Conservation (phyloP, 2,113 vertebrate species). For the Cottus gobio region DNA sequence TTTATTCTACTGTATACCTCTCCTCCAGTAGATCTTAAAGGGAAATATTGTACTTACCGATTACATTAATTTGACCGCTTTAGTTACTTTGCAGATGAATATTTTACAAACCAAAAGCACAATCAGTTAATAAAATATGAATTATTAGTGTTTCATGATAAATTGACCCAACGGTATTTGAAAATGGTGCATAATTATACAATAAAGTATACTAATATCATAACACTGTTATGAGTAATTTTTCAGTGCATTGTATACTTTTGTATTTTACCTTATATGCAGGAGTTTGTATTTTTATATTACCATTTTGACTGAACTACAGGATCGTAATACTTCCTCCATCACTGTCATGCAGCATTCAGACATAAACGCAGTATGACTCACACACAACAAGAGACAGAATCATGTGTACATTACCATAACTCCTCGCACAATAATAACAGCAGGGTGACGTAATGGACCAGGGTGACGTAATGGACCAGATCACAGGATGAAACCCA, state of each 20-base stretch:
- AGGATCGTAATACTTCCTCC: neutral
- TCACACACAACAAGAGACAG: neutral
- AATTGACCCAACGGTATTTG: too few relatives aligned
- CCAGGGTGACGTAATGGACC: conserved; percentile 45
- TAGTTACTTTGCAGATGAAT: neutral
- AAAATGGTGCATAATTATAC: neutral
- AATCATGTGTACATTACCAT: conserved; percentile 20
- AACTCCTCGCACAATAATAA: conserved; percentile 28
- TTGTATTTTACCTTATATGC: neutral
- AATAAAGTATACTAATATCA: neutral
- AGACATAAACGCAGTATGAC: neutral
- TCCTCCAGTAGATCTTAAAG: too few relatives aligned
- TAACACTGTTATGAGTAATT: neutral
- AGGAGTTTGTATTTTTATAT: neutral
- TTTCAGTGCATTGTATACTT: neutral
- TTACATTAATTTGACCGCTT: neutral
- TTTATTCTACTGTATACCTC: neutral
- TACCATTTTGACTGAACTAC: neutral
- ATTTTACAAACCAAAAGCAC: neutral
- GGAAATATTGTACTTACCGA: neutral
- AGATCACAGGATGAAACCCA: conserved; percentile 17
- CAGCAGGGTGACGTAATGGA: conserved; percentile 46
- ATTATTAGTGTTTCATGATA: neutral
- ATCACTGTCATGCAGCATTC: neutral
- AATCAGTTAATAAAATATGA: neutral